Evolutionary conservation across 2,113 vertebrate species (phyloP).

Genomic region (Boulengeromyrus knoepffleri): DNA sequence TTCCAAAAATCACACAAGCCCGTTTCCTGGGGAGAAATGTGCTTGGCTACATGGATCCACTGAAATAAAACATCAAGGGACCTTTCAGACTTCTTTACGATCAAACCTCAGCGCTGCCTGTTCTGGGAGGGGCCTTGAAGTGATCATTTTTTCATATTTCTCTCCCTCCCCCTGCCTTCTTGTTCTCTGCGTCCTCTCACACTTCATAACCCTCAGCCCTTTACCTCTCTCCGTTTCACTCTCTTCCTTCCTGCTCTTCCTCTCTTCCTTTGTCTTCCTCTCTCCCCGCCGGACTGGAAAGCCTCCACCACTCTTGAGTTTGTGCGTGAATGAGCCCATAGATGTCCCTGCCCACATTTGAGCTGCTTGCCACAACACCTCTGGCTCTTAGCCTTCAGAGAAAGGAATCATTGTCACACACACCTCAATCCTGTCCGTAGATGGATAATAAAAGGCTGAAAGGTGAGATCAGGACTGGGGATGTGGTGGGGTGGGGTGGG

Average conservation of each 20-base stretch:
- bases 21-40: slow-evolving; percentile 8
- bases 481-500: background rate
- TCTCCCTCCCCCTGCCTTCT: background rate
- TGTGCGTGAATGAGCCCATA: background rate
- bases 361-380: background rate
- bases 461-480: background rate
- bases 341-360: background rate
- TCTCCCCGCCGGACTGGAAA: background rate
- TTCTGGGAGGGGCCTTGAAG: background rate
- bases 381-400: slow-evolving; percentile 1
- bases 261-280: background rate
- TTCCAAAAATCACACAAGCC: slow-evolving; percentile 24
- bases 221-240: background rate
- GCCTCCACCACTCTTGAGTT: background rate
- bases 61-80: slow-evolving; percentile 9
- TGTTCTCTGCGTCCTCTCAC: background rate
- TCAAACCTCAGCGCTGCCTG: background rate
- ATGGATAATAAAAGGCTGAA: slow-evolving; percentile 10
- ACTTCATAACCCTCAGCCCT: background rate
- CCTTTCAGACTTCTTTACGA: background rate
- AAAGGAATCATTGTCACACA: background rate
- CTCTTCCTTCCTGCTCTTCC: background rate
- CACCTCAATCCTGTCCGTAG: background rate
- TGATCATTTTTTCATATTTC: background rate
- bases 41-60: slow-evolving; percentile 12